Base-by-base conservation (phyloP, 1,140 invertebrate genomes). In the Drosophila yakuba region DNA sequence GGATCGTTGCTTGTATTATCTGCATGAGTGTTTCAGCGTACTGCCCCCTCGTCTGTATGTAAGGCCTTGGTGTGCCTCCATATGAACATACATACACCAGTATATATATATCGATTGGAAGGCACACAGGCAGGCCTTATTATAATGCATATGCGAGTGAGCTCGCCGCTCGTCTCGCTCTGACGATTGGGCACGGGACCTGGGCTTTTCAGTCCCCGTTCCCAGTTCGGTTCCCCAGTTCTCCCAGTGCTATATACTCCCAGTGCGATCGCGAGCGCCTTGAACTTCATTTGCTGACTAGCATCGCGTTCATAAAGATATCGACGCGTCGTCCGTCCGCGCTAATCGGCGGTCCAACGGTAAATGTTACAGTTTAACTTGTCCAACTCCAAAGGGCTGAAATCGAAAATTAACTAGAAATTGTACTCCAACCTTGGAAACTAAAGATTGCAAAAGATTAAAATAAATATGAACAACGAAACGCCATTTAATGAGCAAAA, bases 211-310 rank as follows among this genome's bases (percentile, higher is more conserved):
- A 75, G 28, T 57, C n/a, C 25, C 48, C 44, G 56, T 48, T 50
- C 23, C 47, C 47, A 59, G 68, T 55, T 71, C 71, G 43, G 48
- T 54, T 62, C 59, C 32, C 39, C 28, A 45, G 57, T 23, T 58
- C 57, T 39, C 71, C 72, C 72, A 75, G 54, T 1, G 20, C 20
- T 20, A 20, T 20, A 20, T 20, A 20, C 44, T 62, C 71, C 72
- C 72, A 75, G 54, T 66, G 32, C 73, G 73, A 75, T 71, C 68
- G 74, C 48, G 74, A 63, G 56, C 54, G 84, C 84, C 84, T 88
- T 88, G 84, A 89, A 88, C 84, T 88, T 88, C 83, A 89, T 89
- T 88, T 80, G 80, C 67, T 81, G 76, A 69, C 72, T 66, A 71
- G 83, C 83, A 80, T 72, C 77, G 80, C 68, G 50, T 50, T 64